Evolutionary conservation across 1,140 invertebrate species (phyloP), one percentile per base, ranked within the genome.

Genomic region (Coptotermes formosanus): DNA sequence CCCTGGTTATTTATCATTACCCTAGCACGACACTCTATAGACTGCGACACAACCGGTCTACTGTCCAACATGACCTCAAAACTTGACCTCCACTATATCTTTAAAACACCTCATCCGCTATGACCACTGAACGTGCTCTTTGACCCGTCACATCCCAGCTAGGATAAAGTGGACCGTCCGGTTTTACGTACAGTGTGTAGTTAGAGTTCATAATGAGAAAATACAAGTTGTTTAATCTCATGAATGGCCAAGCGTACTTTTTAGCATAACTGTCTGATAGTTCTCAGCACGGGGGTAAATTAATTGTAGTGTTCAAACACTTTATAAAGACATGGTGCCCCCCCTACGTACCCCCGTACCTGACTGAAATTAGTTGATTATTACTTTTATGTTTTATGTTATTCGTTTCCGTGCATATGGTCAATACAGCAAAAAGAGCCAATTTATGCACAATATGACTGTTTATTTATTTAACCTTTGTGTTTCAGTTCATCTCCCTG

Each of bases 71-170:
- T 30, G 64, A 75, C 64, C 64, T 55, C 25, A 25, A 75, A 75
- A 75, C 64, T 75, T 75, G 64, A 75, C 64, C 64, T 75, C 64
- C n/a, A 75, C 64, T 75, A 75, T 75, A 75, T 75, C 64, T 75
- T 75, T 8, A 75, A 23, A n/a, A 25, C 64, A 25, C 64, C 64
- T 75, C 64, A 30, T 75, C 3, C n/a, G 64, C 64, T 75, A 30
- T 75, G 64, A 75, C 64, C 64, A 75, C 64, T 0, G 64, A 6
- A n/a, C 25, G n/a, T 75, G n/a, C 30, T 25, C 64, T 30, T 6
- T 75, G 64, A 75, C 25, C 25, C 64, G 6, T n/a, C 4, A 55
- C 19, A 55, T 55, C 52, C 52, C 52, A 21, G 3, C 19, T 75
- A 30, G 25, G 7, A 75, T 30, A 75, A 30, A 75, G 25, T 75